Evolutionary conservation across 2,888 invertebrate species (phyloP), one percentile per base, ranked within the genome.

Genomic region (Archaeoteleia sp.): DNA sequence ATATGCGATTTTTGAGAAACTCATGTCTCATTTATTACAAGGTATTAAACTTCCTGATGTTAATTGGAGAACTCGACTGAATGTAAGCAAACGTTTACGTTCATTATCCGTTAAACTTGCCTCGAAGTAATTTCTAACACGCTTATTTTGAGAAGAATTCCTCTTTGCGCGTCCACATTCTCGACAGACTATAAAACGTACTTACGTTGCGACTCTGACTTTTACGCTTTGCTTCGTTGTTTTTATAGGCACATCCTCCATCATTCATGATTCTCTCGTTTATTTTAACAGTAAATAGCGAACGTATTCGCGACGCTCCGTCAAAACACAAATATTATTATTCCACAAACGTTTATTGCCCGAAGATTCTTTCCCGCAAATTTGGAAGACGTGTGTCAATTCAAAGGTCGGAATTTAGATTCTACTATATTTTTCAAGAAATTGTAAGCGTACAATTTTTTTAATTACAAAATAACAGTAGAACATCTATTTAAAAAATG

Each of bases 151-250:
- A 34, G 4, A 29, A 43, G 54, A 55, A 43, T 42, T 48, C 35
- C 10, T 12, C 35, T 35, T 20, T 25, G 34, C 35, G 6, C 35
- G 20, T 46, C 29, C 37, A 27, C 14, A 34, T 23, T 35, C 42
- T 54, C 9, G 10, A 20, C 9, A 23, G 6, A 40, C 30, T 42
- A 43, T 60, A 48, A 62, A 54, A 62, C 14, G 54, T 48, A 62
- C 54, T 62, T 54, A 62, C 32, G 48, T 42, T 34, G 43, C 27
- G 20, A 48, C 20, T 27, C 42, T 35, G 63, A 63, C 55, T 55
- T 55, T 55, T 49, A 63, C 34, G 51, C 43, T 43, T 43, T 48
- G 30, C 63, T 42, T 63, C 55, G 63, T 55, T 42, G 48, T 42
- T 43, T 63, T 63, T 48, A 55, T 49, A 27, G 32, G 46, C 39